These are phyloP conservation scores for Aphelenchoides besseyi DNA, from an alignment of 1,140 invertebrate species.

Conservation along the genomic window DNA sequence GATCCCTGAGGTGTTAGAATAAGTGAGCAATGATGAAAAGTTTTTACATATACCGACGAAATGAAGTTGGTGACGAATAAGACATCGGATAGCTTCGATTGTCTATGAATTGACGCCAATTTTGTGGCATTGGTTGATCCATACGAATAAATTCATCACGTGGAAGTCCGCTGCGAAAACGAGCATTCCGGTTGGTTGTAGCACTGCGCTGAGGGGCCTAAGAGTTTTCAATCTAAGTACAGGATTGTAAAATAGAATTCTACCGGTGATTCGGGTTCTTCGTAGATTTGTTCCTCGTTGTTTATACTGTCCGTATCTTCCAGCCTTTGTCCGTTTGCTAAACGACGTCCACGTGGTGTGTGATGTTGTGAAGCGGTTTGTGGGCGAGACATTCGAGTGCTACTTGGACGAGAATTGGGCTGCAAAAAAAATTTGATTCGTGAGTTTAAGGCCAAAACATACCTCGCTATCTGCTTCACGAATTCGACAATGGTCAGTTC, in stretches of 20 bases:
- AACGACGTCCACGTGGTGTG: constrained; percentile 30
- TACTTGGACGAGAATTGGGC: constrained; percentile 18
- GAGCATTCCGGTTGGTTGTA: neutral
- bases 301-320: constrained; percentile 21
- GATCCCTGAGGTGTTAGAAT: no score
- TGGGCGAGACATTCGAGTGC: constrained; percentile 6
- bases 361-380: constrained; percentile 27
- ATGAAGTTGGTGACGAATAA: neutral
- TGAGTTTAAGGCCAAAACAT: neutral
- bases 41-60: no score
- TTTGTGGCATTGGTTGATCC: constrained; percentile 16
- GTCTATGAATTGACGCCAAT: constrained; percentile 26
- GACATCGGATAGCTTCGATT: constrained; percentile 11
- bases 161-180: constrained; percentile 31
- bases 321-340: constrained; percentile 20
- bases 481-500: constrained; percentile 17
- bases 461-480: constrained; percentile 4
- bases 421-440: constrained; percentile 10
- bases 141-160: constrained; percentile 22
- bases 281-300: constrained; percentile 43
- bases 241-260: constrained; percentile 17
- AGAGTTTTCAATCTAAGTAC: neutral
- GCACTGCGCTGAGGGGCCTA: constrained; percentile 9
- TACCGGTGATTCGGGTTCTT: constrained; percentile 44
- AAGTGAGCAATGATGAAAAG: no score